Evolutionary conservation across 2,888 invertebrate species (phyloP).

Genomic region (Argynnis bischoffii): DNA sequence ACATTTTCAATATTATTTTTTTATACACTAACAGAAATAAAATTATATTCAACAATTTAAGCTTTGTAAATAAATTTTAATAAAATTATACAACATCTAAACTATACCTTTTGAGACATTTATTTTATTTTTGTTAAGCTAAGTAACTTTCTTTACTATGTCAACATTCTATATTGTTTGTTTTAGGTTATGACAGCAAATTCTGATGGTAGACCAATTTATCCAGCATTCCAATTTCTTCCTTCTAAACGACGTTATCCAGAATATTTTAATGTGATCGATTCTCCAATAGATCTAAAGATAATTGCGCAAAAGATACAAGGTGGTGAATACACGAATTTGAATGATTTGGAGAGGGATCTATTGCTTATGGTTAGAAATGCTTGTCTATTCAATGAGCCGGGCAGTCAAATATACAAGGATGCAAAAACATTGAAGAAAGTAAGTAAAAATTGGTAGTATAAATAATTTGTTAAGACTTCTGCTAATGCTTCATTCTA

Average conservation of each 20-base stretch:
- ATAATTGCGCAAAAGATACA: slow-evolving; percentile 96
- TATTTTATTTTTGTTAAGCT: neutral
- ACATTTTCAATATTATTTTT: neutral
- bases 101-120: too few relatives aligned
- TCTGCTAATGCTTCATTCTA: too few relatives aligned
- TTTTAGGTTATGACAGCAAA: slow-evolving; percentile 90
- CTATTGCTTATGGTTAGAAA: slow-evolving; percentile 95
- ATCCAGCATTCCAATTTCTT: slow-evolving; percentile 93
- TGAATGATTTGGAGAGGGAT: slow-evolving; percentile 95
- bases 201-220: slow-evolving; percentile 92
- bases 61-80: too few relatives aligned
- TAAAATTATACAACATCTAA: too few relatives aligned
- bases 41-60: neutral
- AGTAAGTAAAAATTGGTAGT: slow-evolving; percentile 60
- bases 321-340: slow-evolving; percentile 88
- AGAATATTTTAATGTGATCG: slow-evolving; percentile 96
- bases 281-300: slow-evolving; percentile 96
- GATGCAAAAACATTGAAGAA: slow-evolving; percentile 95
- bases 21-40: neutral
- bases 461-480: slow-evolving; percentile 45
- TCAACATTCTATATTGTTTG: neutral
- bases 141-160: neutral
- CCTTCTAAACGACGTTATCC: slow-evolving; percentile 97
- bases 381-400: slow-evolving; percentile 97
- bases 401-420: slow-evolving; percentile 97